A percentile compares a stretch with the other conserved stretches of the same genome.
phyloP scores from a whole-genome alignment of 1,140 invertebrate genomes.

The Rhopalosiphum maidis region DNA sequence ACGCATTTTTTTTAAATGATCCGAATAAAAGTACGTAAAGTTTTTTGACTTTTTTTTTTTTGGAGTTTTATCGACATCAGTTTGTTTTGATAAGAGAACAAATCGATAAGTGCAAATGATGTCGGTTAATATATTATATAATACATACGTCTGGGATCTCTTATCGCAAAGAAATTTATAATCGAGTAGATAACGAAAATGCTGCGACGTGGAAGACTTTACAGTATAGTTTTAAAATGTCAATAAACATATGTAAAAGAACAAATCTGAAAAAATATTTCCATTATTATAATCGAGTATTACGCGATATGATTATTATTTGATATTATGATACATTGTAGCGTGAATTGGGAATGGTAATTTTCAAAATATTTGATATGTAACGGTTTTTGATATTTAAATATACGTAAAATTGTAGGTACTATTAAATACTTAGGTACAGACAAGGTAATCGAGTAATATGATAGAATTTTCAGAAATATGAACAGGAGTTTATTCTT shows the following conservation, averaged over 20 bases:
- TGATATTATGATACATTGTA: background rate
- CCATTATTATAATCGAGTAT: background rate
- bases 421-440: background rate
- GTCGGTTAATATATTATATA: background rate
- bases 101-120: background rate
- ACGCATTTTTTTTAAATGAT: background rate
- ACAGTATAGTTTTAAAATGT: background rate
- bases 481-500: background rate
- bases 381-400: background rate
- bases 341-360: background rate
- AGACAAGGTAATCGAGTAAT: background rate
- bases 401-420: background rate
- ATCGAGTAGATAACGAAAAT: background rate
- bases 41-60: background rate
- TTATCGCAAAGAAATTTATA: background rate
- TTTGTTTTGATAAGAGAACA: background rate
- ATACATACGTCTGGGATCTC: background rate
- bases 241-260: background rate
- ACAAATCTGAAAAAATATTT: background rate
- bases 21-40: background rate
- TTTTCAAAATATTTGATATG: conserved; percentile 4
- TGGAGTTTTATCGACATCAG: background rate
- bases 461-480: background rate
- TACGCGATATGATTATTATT: background rate
- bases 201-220: background rate